Evolutionary conservation across 37 sponge, comb jelly and placozoan species (phyloP).

Genomic region (Diacarnus erythraeanus): DNA sequence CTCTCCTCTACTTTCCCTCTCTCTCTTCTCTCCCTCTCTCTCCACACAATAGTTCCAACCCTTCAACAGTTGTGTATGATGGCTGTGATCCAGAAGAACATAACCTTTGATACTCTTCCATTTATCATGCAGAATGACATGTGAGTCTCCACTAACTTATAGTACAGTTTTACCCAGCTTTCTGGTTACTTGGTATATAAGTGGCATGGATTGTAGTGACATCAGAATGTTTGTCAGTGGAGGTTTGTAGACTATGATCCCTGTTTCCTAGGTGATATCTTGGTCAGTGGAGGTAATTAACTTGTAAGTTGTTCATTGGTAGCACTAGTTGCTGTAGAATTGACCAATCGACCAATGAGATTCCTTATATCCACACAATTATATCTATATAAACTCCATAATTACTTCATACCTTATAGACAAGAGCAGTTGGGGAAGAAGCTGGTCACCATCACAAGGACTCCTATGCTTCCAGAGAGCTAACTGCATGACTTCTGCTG

Average conservation of each 20-base stretch:
- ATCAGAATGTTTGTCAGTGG: no score
- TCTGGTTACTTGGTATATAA: no score
- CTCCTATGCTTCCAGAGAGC: neutral
- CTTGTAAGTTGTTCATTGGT: no score
- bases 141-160: slow-evolving; percentile 8
- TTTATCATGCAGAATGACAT: slow-evolving; percentile 6
- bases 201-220: no score
- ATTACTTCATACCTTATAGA: neutral
- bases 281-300: no score
- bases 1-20: neutral
- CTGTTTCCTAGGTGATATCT: no score
- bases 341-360: no score
- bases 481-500: neutral
- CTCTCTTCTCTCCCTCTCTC: neutral
- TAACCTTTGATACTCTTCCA: slow-evolving; percentile 11
- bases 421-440: slow-evolving; percentile 1
- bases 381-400: no score
- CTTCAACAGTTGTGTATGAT: slow-evolving; percentile 34
- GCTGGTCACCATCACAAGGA: neutral
- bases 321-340: no score
- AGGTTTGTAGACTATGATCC: neutral
- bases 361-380: no score
- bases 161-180: neutral
- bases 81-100: slow-evolving; percentile 18
- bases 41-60: neutral